Conservation (phyloP, 92 coral and sea anemone species). For the Scolanthus callimorphus region DNA sequence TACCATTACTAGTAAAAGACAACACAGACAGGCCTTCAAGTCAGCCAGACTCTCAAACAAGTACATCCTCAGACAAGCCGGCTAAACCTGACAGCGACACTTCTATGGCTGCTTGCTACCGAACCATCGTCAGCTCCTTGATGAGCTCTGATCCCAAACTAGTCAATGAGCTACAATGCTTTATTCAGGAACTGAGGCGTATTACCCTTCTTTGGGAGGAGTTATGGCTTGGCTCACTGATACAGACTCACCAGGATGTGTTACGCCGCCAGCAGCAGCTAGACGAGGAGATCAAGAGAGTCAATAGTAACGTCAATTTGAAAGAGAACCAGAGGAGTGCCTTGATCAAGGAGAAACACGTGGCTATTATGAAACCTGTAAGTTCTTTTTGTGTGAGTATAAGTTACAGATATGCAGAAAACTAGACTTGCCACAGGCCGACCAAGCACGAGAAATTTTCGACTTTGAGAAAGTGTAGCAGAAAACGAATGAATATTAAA, state of each 20-base stretch:
- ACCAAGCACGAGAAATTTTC: too few relatives aligned
- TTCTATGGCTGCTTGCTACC: slow-evolving; percentile 79
- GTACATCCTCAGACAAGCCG: slow-evolving; percentile 20
- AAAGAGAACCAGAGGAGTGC: slow-evolving; percentile 77
- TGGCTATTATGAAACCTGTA: slow-evolving; percentile 97
- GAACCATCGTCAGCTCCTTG: slow-evolving; percentile 87
- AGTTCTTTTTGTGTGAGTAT: too few relatives aligned
- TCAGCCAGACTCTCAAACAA: slow-evolving; percentile 10
- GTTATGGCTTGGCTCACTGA: slow-evolving; percentile 93
- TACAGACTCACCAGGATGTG: slow-evolving; percentile 96
- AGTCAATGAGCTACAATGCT: slow-evolving; percentile 84
- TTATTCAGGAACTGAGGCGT: slow-evolving; percentile 86
- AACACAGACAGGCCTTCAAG: slow-evolving; percentile 13
- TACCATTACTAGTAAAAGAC: slow-evolving; percentile 1
- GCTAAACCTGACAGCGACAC: slow-evolving; percentile 60
- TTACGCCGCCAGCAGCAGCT: slow-evolving; percentile 85
- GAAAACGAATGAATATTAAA: too few relatives aligned
- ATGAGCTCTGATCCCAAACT: slow-evolving; percentile 76
- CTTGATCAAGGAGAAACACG: slow-evolving; percentile 83
- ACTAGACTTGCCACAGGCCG: not conserved
- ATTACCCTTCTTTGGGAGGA: slow-evolving; percentile 97
- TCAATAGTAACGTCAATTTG: slow-evolving; percentile 73
- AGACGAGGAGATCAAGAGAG: slow-evolving; percentile 95
- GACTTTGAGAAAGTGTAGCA: too few relatives aligned
- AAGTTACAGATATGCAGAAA: too few relatives aligned